Evolutionary conservation across 2,113 vertebrate genomes (phyloP), one percentile per base, ranked within the genome.

Genomic region (Petrocephalus zakoni): DNA sequence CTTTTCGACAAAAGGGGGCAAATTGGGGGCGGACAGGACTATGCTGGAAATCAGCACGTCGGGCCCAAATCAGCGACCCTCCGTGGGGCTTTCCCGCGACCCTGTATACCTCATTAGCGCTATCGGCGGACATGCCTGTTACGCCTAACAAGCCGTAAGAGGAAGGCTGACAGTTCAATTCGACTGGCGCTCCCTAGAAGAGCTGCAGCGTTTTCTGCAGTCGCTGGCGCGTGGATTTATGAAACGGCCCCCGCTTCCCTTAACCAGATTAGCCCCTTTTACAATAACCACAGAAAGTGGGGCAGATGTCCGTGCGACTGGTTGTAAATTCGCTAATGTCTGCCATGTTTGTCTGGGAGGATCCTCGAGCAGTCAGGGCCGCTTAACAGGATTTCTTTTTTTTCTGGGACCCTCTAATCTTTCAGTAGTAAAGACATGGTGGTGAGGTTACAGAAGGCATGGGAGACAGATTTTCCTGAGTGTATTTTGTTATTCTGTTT

Each of bases 251-350:
- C 92, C 89, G 53, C 88, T 94, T 94, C 94, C 95, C 93, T 96
- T 96, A 97, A 96, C 95, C 96, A 96, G 95, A 96, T 97, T 96
- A 97, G 94, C 95, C 94, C 94, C 93, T 94, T 95, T 94, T 92
- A 92, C 93, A 94, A 96, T 96, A 96, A 95, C 94, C 89, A 91
- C 93, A 49, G 93, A 96, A 97, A 96, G 94, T 94, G 96, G 96
- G 97, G 94, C 97, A 98, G 96, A 97, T 98, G 96, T 97, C 97
- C 91, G 92, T 95, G 91, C 86, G 95, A 95, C 96, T 96, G 96
- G 94, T 94, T 94, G 92, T 96, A 97, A 96, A 97, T 96, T 96
- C 88, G 92, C 94, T 95, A 94, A 95, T 96, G 96, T 96, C 94
- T 93, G 64, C 94, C 92, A 92, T 88, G 91, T 96, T 97, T 96